phyloP scores from a whole-genome alignment of 2,113 vertebrate species.

The Bubalus kerabau region DNA sequence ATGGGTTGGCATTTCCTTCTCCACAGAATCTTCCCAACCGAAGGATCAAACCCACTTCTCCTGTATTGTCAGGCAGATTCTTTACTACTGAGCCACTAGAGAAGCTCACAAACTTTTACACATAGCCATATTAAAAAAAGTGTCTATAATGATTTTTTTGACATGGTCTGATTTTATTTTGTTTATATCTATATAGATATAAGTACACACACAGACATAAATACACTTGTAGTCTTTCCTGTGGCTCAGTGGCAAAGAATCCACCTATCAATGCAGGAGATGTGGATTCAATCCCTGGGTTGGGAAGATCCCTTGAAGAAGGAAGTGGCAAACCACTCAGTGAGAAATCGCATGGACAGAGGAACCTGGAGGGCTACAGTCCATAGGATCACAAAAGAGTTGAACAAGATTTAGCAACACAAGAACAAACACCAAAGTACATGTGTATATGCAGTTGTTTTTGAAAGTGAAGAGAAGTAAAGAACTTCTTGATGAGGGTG shows the following conservation, averaged over 20 bases:
- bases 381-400: not conserved
- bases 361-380: not conserved
- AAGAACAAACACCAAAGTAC: not conserved
- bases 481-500: not conserved
- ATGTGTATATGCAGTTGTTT: not conserved
- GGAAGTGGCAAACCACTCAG: not conserved
- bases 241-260: not conserved
- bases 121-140: not conserved
- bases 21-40: not conserved
- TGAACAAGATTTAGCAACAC: not conserved
- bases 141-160: not conserved
- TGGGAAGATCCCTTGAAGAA: not conserved
- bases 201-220: not conserved
- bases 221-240: not conserved
- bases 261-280: not conserved
- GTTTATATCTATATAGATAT: not conserved
- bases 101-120: not conserved
- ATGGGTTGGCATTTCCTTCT: not conserved
- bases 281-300: not conserved
- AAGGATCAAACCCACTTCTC: not conserved
- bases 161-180: not conserved
- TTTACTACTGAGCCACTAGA: not conserved
- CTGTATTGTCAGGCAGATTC: not conserved
- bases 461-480: not conserved
- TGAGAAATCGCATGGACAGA: not conserved